A percentile compares a stretch with the other conserved stretches of the same genome.
phyloP scores from a whole-genome alignment of 2,888 invertebrate species.

The Agrochola macilenta region DNA sequence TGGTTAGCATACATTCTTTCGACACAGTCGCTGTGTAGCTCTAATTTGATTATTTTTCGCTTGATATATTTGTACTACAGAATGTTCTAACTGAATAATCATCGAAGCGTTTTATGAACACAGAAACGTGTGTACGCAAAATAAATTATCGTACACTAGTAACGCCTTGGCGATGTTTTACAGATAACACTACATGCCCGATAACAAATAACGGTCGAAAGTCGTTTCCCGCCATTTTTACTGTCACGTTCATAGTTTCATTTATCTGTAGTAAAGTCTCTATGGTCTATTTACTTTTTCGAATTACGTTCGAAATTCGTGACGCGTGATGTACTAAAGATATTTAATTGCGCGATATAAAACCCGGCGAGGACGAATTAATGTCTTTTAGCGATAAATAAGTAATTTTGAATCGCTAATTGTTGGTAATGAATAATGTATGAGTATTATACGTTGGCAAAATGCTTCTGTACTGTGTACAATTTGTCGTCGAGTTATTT shows the following conservation, averaged over 20 bases:
- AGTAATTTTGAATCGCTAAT: slow-evolving; percentile 71
- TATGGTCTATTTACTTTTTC: slow-evolving; percentile 81
- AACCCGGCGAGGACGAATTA: slow-evolving; percentile 63
- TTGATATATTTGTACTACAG: slow-evolving; percentile 40
- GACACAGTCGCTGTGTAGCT: slow-evolving; percentile 24
- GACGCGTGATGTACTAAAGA: slow-evolving; percentile 73
- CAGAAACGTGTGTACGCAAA: slow-evolving; percentile 69
- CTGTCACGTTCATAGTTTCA: slow-evolving; percentile 74
- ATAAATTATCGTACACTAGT: slow-evolving; percentile 72
- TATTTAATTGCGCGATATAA: slow-evolving; percentile 68
- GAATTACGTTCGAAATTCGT: slow-evolving; percentile 78
- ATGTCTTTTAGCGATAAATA: slow-evolving; percentile 69
- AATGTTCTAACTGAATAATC: slow-evolving; percentile 51
- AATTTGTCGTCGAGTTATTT: slow-evolving; percentile 63
- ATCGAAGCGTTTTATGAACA: slow-evolving; percentile 55
- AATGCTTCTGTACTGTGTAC: slow-evolving; percentile 57
- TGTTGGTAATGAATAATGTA: slow-evolving; percentile 67
- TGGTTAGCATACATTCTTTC: slow-evolving; percentile 47
- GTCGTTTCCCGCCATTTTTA: slow-evolving; percentile 81
- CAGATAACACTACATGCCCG: slow-evolving; percentile 79
- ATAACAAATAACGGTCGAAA: slow-evolving; percentile 83
- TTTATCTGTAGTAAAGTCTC: slow-evolving; percentile 77
- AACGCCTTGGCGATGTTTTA: slow-evolving; percentile 78
- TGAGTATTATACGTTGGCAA: slow-evolving; percentile 61
- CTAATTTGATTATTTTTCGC: slow-evolving; percentile 46